A percentile compares a stretch with the other conserved stretches of the same genome.
Conservation (phyloP, 2,888 invertebrate species). For the Thymelicus acteon region DNA sequence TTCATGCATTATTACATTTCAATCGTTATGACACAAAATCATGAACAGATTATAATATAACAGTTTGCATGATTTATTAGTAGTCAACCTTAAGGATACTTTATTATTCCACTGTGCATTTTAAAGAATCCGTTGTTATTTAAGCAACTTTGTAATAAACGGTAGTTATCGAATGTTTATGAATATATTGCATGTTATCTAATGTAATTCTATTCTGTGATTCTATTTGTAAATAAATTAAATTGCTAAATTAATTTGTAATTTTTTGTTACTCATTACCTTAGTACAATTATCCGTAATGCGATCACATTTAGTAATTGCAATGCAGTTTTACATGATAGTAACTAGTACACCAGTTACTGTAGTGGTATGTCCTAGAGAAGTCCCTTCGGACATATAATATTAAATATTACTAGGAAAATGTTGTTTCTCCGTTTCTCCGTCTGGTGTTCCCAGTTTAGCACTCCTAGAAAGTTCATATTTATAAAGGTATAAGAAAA, state of each 20-base stretch:
- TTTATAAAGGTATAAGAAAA: neutral
- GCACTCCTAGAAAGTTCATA: neutral
- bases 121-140: neutral
- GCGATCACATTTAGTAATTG: slow-evolving; percentile 49
- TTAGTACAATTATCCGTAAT: slow-evolving; percentile 39
- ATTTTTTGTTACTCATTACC: slow-evolving; percentile 39
- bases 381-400: neutral
- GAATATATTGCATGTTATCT: neutral
- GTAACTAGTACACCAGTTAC: slow-evolving; percentile 23
- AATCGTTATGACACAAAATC: neutral
- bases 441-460: too few species aligned
- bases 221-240: neutral
- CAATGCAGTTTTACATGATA: slow-evolving; percentile 56
- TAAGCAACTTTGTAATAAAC: neutral
- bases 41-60: neutral
- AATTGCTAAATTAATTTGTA: neutral
- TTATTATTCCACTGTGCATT: neutral
- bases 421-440: too few species aligned
- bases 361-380: slow-evolving; percentile 2
- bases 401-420: too few species aligned
- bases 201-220: neutral
- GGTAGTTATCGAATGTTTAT: neutral
- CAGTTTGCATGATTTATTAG: slow-evolving; percentile 3
- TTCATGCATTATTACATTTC: slow-evolving; percentile 2
- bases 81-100: slow-evolving; percentile 40